Percentiles rank a stretch among this genome's conserved stretches.
phyloP scores from a whole-genome alignment of 2,888 invertebrate genomes.

The Drosophila acutilabella region DNA sequence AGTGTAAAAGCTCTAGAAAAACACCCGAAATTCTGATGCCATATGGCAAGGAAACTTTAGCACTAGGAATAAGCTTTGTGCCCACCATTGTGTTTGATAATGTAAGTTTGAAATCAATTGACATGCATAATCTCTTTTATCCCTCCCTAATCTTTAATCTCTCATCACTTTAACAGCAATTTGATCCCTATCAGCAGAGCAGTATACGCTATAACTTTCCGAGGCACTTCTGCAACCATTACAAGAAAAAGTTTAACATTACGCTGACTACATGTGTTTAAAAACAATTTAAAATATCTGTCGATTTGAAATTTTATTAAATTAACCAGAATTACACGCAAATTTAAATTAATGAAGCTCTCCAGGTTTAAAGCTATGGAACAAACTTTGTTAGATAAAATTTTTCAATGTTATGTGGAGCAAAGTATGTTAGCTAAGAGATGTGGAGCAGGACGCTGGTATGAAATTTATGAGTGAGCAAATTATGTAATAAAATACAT shows the following conservation, averaged over 20 bases:
- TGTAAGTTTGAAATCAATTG: conserved; percentile 67
- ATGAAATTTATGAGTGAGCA: not conserved
- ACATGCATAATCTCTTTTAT: too few species aligned
- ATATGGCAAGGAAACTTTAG: conserved; percentile 79
- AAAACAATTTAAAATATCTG: too few species aligned
- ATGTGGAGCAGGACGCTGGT: not conserved
- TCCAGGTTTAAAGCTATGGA: not conserved
- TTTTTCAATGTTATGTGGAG: too few species aligned
- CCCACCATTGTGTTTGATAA: conserved; percentile 82
- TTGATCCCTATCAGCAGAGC: conserved; percentile 71
- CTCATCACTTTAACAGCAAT: conserved; percentile 56
- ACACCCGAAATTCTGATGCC: conserved; percentile 78
- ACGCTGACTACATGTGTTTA: conserved; percentile 65
- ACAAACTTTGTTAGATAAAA: not conserved
- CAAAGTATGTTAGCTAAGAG: too few species aligned
- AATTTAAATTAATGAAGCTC: not conserved
- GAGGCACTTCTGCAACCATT: conserved; percentile 71
- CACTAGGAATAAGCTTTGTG: conserved; percentile 79
- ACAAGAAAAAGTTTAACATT: conserved; percentile 66
- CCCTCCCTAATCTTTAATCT: not conserved
- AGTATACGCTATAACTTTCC: conserved; percentile 76
- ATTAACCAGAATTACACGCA: not conserved
- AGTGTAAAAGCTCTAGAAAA: conserved; percentile 70
- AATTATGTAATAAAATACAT: not conserved
- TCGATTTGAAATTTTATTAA: not conserved